These are phyloP conservation scores for Nipponacmea schrenckii DNA, from an alignment of 2,888 invertebrate species.

Conservation along the genomic window DNA sequence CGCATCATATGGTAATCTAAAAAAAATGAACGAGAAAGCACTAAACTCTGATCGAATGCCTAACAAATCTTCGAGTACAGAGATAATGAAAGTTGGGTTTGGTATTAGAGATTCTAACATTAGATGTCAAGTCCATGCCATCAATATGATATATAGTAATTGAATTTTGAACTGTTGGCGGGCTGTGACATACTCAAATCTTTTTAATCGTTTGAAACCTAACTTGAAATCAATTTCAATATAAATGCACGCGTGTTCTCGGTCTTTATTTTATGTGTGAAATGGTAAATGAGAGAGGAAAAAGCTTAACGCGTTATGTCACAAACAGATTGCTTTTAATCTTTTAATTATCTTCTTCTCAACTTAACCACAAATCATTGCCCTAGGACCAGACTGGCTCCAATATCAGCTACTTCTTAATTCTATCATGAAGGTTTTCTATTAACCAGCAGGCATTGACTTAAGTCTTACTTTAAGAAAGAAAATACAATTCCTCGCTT, in stretches of 20 bases:
- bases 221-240: constrained; percentile 26
- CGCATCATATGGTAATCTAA: constrained; percentile 7
- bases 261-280: constrained; percentile 21
- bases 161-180: constrained; percentile 44
- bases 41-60: neutral
- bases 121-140: constrained; percentile 36
- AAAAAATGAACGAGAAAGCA: neutral
- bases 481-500: too few species aligned
- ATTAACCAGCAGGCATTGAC: neutral
- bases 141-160: constrained; percentile 43
- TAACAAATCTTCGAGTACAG: neutral
- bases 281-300: constrained; percentile 25
- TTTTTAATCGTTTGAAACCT: constrained; percentile 36
- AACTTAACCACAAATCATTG: constrained; percentile 1
- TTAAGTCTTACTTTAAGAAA: too few species aligned
- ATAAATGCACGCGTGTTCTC: constrained; percentile 19
- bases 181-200: constrained; percentile 40
- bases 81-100: neutral
- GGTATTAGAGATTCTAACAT: constrained; percentile 13
- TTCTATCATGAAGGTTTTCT: neutral
- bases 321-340: constrained; percentile 36
- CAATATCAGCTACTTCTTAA: neutral
- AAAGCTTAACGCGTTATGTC: constrained; percentile 32
- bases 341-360: constrained; percentile 31
- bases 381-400: constrained; percentile 6